Evolutionary conservation across 2,797 vertebrate genomes (phyloP), one percentile per base, ranked within the genome.

Genomic region (Protosalanx chinensis): DNA sequence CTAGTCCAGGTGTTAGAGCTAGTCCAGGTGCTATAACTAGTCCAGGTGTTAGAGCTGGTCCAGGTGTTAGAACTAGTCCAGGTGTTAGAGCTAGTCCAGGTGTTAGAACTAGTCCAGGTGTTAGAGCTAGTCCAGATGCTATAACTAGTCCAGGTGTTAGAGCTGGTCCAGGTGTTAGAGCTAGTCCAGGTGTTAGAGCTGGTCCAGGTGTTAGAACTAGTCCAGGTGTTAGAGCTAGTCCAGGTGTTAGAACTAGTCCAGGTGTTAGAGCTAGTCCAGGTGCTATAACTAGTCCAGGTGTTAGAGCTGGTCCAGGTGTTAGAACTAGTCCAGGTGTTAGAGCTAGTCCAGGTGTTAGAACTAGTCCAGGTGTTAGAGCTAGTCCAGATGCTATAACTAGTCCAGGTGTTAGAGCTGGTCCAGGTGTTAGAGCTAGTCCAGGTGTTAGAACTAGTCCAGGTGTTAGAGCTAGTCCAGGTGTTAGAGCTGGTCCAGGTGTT

Each of bases 291-390:
- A 35, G 33, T 35, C 33, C 33, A 35, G 33, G 2, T 35, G 33
- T 2, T 35, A 35, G 1, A 6, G 2, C 33, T 35, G 2, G 4
- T 35, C 33, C 23, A 27, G 23, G 1, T 27, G 23, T 1, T 27
- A 27, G 74, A 68, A 78, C 84, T 5, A 72, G 73, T 70, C 72
- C 18, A 72, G 81, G 73, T 76, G 64, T 71, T 77, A 72, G 60
- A 62, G 64, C 35, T 33, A 75, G 66, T 77, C 68, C 72, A 73
- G 74, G 64, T 56, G 72, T n/a, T 41, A n/a, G 41, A 46, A 1
- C 41, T 46, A 46, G 41, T 46, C 5, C 41, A 27, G 23, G 1
- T 27, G 23, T 1, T 27, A 27, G 1, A 27, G 1, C 23, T 27
- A 27, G 23, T 27, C 23, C 23, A 27, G 23, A 1, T 27, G 23